A percentile compares a stretch with the other conserved stretches of the same genome.
Conservation (phyloP, 2,113 vertebrate species). For the Pogonocichla stellata region DNA sequence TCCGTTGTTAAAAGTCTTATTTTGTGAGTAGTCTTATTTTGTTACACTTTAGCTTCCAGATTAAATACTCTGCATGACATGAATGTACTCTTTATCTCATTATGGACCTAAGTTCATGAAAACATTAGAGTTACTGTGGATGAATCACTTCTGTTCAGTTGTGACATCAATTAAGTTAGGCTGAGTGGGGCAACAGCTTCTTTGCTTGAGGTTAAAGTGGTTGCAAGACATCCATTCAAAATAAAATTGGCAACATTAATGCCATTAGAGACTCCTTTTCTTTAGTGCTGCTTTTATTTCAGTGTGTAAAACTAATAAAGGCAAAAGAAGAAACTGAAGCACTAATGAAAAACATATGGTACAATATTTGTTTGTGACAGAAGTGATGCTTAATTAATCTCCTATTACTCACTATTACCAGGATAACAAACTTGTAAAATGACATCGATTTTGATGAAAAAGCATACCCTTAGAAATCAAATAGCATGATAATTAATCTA, state of each 20-base stretch:
- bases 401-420: neutral
- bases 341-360: neutral
- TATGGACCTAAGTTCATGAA: conserved; percentile 3
- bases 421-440: neutral
- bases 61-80: neutral
- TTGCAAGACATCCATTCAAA: neutral
- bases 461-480: neutral
- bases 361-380: neutral
- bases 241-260: neutral
- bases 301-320: neutral
- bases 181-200: neutral
- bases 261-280: neutral
- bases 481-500: neutral
- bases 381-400: neutral
- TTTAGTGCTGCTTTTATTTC: neutral
- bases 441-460: neutral
- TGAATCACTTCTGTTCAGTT: neutral
- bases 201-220: neutral
- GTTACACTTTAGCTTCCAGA: neutral
- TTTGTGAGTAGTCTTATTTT: no score
- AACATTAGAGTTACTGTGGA: neutral
- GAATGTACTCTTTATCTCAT: neutral
- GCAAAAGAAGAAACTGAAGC: neutral
- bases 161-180: neutral
- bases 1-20: neutral